phyloP scores from a whole-genome alignment of 2,113 vertebrate species.

The Rhea americana region DNA sequence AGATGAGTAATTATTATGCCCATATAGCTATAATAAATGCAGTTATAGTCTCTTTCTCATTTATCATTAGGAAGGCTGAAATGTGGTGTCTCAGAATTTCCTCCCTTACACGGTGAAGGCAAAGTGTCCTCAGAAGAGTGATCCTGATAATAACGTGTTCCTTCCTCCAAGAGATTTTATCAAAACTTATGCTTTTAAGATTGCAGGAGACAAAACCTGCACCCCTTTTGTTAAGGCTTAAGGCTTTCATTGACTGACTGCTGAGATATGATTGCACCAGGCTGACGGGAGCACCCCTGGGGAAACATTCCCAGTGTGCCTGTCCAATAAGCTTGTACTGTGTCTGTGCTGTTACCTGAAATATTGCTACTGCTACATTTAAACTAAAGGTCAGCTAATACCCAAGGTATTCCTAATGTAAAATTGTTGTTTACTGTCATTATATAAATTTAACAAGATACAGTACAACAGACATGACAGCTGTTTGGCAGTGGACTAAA shows the following conservation, averaged over 20 bases:
- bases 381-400: neutral
- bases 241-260: neutral
- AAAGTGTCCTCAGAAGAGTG: neutral
- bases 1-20: neutral
- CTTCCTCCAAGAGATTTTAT: neutral
- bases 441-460: neutral
- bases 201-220: neutral
- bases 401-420: neutral
- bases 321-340: neutral
- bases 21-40: neutral
- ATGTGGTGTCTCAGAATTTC: neutral
- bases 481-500: neutral
- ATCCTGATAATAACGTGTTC: neutral
- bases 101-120: neutral
- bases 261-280: neutral
- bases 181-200: neutral
- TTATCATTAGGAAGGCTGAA: neutral
- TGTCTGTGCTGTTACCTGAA: neutral
- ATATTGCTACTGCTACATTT: neutral
- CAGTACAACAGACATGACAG: neutral
- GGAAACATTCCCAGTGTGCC: accelerated
- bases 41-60: neutral
- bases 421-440: neutral
- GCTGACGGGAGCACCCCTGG: neutral
- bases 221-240: neutral